Evolutionary conservation across 1,140 invertebrate genomes (phyloP).

Genomic region (Panulirus ornatus): DNA sequence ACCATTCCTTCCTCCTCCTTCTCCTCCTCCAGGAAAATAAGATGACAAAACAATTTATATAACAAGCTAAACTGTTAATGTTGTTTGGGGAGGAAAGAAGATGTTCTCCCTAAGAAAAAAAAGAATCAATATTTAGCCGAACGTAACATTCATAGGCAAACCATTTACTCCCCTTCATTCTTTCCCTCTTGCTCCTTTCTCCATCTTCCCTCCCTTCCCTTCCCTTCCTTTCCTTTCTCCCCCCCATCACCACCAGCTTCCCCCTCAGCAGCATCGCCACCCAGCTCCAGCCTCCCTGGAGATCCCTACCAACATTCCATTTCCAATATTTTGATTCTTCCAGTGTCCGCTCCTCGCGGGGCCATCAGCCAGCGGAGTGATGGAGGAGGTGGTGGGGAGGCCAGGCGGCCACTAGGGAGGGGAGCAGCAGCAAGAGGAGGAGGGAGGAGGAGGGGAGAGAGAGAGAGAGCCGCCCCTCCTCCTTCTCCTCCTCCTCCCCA

Average conservation of each 20-base stretch:
- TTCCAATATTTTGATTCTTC: slow-evolving; percentile 65
- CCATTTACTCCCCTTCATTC: neutral
- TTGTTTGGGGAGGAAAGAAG: too few relatives aligned
- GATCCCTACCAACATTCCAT: slow-evolving; percentile 45
- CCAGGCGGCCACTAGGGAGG: neutral
- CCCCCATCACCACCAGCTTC: neutral
- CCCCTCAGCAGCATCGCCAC: neutral
- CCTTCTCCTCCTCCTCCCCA: neutral
- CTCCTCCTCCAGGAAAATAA: too few relatives aligned
- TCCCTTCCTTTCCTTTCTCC: neutral
- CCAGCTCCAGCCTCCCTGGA: neutral
- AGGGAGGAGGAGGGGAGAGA: neutral
- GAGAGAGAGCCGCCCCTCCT: neutral
- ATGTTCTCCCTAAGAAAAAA: too few relatives aligned
- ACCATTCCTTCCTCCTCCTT: too few relatives aligned
- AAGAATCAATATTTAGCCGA: too few relatives aligned
- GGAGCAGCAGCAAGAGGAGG: neutral
- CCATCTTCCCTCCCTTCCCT: neutral
- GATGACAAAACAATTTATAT: too few relatives aligned
- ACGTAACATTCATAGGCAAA: neutral
- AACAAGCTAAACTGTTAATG: too few relatives aligned
- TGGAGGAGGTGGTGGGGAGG: neutral
- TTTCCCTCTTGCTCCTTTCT: neutral
- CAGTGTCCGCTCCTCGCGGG: slow-evolving; percentile 42
- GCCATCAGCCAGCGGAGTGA: slow-evolving; percentile 26